Conservation (phyloP, 2,888 invertebrate species). For the Andrena haemorrhoa region DNA sequence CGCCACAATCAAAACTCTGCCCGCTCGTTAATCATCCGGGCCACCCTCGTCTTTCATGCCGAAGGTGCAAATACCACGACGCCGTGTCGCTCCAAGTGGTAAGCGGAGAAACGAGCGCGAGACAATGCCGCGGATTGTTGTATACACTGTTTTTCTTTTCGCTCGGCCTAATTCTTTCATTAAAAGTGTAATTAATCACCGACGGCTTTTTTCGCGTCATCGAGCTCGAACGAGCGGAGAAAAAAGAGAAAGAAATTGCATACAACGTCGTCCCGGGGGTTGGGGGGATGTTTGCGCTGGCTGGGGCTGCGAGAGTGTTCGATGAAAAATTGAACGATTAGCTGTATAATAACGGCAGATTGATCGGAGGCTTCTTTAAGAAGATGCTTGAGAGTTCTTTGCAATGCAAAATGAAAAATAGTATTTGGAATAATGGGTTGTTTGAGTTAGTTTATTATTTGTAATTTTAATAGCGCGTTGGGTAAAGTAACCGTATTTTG, state of each 20-base stretch:
- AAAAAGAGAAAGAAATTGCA: slow-evolving; percentile 3
- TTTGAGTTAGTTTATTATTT: no score
- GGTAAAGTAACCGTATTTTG: no score
- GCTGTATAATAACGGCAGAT: slow-evolving; percentile 41
- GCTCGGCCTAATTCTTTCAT: slow-evolving; percentile 63
- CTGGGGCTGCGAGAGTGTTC: not conserved
- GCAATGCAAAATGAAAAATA: not conserved
- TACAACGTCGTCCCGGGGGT: not conserved
- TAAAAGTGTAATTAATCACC: slow-evolving; percentile 63
- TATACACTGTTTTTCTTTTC: slow-evolving; percentile 52
- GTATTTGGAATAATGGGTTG: no score
- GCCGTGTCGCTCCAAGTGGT: slow-evolving; percentile 58
- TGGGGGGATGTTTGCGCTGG: slow-evolving; percentile 15
- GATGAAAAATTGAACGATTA: slow-evolving; percentile 45
- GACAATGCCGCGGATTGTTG: slow-evolving; percentile 67
- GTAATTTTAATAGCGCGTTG: no score
- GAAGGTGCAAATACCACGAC: slow-evolving; percentile 70
- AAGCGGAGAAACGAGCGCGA: slow-evolving; percentile 46
- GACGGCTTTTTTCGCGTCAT: slow-evolving; percentile 43
- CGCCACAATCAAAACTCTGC: slow-evolving; percentile 81
- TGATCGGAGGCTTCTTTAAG: slow-evolving; percentile 27
- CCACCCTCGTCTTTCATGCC: slow-evolving; percentile 61
- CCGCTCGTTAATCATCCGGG: slow-evolving; percentile 80
- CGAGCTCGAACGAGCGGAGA: slow-evolving; percentile 1
- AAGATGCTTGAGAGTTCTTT: not conserved